Base-by-base conservation (phyloP, 2,113 vertebrate species). In the Hydropotes inermis region DNA sequence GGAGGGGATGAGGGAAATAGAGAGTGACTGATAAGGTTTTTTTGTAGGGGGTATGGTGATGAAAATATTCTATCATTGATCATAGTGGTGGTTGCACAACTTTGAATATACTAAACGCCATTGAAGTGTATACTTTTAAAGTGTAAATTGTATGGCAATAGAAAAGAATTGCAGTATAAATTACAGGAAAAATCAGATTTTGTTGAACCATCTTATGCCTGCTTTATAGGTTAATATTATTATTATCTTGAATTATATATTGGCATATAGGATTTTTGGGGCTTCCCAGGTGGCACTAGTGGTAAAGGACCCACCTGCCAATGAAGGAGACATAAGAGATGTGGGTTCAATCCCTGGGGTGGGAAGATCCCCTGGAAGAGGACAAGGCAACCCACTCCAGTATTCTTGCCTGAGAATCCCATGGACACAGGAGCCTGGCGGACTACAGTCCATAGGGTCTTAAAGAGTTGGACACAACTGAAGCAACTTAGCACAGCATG, bases 11-110 rank as follows among this genome's bases (percentile, higher is more conserved):
- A 55, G 11, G 12, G n/a, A 82, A 57, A 87, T n/a, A 11, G 8
- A 7, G 36, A 93, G 28, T 52, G 9, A 93, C 54, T 54, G 23
- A 91, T 86, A 82, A 36, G 8, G 43, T 33, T 25, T 86, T 85
- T 14, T 58, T 0, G 5, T 47, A 4, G 10, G 13, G 27, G 3
- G 4, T 45, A 12, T 8, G 23, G 7, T 85, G 39, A 81, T 93
- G 52, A 74, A 94, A 95, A 82, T 92, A 16, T 93, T 93, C 52
- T 85, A 89, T 86, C 95, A 67, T 81, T 92, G 45, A 74, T 79
- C 43, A 9, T 93, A 54, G 76, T 95, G 33, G 78, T 90, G 30
- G 1, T 61, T 92, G 27, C 33, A 81, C 61, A 94, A 45, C 70
- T 33, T 54, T 55, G 25, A 87, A 52, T 88, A 47, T 87, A 57